Base-by-base conservation (phyloP, 1,140 invertebrate genomes). In the Calephelis virginiensis region DNA sequence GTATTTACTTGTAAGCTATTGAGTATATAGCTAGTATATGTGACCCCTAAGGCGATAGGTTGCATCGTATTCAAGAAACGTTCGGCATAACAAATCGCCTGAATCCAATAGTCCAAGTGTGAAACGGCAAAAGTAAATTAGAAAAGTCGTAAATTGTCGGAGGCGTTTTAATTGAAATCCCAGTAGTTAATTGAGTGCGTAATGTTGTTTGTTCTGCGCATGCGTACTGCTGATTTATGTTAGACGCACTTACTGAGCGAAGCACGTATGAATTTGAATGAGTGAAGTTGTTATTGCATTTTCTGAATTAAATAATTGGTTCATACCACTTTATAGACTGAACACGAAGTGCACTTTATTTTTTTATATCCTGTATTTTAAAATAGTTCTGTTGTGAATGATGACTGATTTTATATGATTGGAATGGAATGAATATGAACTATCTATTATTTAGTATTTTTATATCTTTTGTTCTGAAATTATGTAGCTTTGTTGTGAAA, bases 101-200 rank as follows among this genome's bases (percentile, higher is more conserved):
- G 59, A 61, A 64, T 66, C 70, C 69, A 72, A 75, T 73, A 70
- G 69, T 56, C 64, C 50, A 62, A 68, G 72, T 70, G 75, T 72
- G 76, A 68, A 76, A 71, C 69, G 69, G 74, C 75, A 80, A 84
- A 86, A 81, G 77, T 81, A 89, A 83, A 86, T 86, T 85, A 85
- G 81, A 85, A 82, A 78, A 75, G 70, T 70, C 69, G 80, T 89
- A 89, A 86, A 89, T 86, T 70, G 72, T 73, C 56, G 65, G 73
- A 81, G 80, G 82, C 79, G 85, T 86, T 87, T 87, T 87, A 89
- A 89, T 89, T 89, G 86, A 89, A 87, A 86, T 87, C 75, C 77
- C 77, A 72, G 70, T 77, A 75, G 77, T 85, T 87, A 86, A 85
- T 87, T 82, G 80, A 84, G 78, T 86, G 79, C 75, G 76, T 74